Conservation (phyloP, 2,113 vertebrate genomes). For the Theropithecus gelada region DNA sequence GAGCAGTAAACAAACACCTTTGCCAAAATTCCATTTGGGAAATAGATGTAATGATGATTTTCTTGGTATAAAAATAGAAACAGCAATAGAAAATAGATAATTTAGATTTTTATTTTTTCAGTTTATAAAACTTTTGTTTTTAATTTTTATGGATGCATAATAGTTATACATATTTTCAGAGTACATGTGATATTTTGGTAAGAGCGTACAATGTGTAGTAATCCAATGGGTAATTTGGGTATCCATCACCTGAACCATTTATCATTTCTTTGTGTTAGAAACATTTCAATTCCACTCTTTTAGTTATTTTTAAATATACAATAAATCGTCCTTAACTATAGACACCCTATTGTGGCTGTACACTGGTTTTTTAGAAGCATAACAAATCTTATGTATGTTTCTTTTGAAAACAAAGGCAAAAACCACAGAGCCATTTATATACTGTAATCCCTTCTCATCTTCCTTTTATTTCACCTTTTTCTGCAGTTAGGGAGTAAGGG, state of each 20-base stretch:
- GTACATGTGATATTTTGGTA: not conserved
- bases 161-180: not conserved
- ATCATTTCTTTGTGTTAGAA: not conserved
- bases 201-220: not conserved
- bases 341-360: not conserved
- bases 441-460: not conserved
- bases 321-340: not conserved
- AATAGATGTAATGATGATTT: not conserved
- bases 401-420: constrained; percentile 22
- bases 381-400: not conserved
- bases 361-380: not conserved
- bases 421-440: not conserved
- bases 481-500: not conserved
- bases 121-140: not conserved
- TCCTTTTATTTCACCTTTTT: not conserved
- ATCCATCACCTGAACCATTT: not conserved
- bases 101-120: not conserved
- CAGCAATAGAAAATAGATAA: not conserved
- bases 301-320: not conserved
- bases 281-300: not conserved
- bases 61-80: not conserved
- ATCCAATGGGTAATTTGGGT: not conserved
- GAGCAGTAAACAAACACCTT: not conserved
- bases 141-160: not conserved
- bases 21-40: not conserved